phyloP scores from a whole-genome alignment of 2,797 vertebrate species.

The Mormyrus hasselquistii region DNA sequence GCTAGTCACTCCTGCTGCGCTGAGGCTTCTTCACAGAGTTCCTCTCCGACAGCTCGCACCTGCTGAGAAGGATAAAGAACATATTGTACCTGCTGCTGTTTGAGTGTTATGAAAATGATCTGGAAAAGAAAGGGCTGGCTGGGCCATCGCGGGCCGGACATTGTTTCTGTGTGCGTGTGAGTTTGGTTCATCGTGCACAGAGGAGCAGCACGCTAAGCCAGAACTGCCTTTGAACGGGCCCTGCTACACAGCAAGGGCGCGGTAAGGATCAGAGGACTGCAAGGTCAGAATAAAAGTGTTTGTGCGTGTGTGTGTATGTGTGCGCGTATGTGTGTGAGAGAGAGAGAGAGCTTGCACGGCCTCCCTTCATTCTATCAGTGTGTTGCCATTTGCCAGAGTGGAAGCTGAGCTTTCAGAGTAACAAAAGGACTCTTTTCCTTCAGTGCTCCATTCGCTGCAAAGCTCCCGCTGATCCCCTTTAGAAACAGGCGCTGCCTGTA shows the following conservation, averaged over 20 bases:
- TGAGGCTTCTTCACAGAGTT: neutral
- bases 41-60: neutral
- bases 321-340: neutral
- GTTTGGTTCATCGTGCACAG: neutral
- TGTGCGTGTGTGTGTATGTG: neutral
- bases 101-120: conserved; percentile 7
- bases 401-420: neutral
- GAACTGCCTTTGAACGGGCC: neutral
- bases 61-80: conserved; percentile 11
- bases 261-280: neutral
- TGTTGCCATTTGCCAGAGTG: conserved; percentile 16
- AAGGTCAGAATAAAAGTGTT: neutral
- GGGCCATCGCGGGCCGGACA: neutral
- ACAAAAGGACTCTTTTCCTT: conserved; percentile 12
- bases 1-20: neutral
- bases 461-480: conserved; percentile 4
- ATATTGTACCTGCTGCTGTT: conserved; percentile 2
- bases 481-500: neutral
- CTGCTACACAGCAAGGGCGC: neutral
- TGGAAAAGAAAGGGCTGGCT: neutral
- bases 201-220: neutral
- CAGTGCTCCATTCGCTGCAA: neutral
- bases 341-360: neutral
- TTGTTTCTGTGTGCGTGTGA: neutral
- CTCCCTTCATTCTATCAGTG: conserved; percentile 10